Evolutionary conservation across 2,113 vertebrate species (phyloP).

Genomic region (Zosterops japonicus): DNA sequence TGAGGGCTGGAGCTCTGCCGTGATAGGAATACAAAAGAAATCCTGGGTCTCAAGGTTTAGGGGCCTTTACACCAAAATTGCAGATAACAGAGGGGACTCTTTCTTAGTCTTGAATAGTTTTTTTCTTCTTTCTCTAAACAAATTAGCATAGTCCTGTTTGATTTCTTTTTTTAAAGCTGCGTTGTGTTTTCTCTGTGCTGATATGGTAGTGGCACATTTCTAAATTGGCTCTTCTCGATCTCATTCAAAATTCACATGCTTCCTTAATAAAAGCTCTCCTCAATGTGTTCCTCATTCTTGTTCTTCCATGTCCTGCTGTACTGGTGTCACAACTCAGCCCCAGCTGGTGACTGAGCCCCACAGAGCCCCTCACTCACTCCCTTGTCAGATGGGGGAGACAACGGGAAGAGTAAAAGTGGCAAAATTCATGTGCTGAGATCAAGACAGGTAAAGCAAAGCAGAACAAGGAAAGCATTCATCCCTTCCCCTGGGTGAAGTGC

Average conservation of each 20-base stretch:
- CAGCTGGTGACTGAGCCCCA: background rate
- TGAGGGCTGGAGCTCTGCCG: background rate
- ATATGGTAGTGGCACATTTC: background rate
- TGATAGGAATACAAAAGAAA: background rate
- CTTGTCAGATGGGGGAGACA: background rate
- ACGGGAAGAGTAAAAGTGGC: background rate
- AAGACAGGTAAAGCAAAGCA: background rate
- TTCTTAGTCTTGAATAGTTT: background rate
- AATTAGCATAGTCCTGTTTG: background rate
- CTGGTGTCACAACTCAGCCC: background rate
- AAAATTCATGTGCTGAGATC: background rate
- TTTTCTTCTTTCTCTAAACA: background rate
- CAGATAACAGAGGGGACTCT: background rate
- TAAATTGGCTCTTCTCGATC: background rate
- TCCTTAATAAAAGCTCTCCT: background rate
- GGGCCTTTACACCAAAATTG: background rate
- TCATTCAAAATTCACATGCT: background rate
- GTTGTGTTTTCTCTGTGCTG: background rate
- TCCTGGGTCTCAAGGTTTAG: background rate
- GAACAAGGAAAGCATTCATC: background rate
- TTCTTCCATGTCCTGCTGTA: background rate
- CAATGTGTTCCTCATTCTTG: background rate
- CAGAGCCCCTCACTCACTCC: background rate
- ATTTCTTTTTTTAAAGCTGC: background rate
- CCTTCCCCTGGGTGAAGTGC: background rate